These are phyloP conservation scores for Leptopilina syphax DNA, from an alignment of 2,888 invertebrate genomes.

Conservation along the genomic window DNA sequence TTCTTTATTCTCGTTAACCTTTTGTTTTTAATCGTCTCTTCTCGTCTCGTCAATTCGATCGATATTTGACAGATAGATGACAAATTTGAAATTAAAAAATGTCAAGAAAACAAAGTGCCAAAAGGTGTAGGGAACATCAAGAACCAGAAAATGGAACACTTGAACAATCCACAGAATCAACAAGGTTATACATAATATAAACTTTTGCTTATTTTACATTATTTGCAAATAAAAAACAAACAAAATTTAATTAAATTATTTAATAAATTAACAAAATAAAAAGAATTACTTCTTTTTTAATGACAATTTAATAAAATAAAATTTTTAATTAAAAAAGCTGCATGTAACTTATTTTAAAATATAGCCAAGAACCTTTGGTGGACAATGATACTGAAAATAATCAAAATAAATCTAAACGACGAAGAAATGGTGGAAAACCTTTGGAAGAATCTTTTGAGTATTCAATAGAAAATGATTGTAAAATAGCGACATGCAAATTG, in stretches of 20 bases:
- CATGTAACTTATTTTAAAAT: background rate
- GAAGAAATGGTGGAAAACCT: background rate
- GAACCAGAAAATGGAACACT: no score
- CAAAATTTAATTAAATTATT: no score
- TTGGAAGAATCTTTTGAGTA: background rate
- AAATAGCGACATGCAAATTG: background rate
- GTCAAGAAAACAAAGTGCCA: background rate
- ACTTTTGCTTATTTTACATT: no score
- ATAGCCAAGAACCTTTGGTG: background rate
- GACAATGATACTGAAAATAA: background rate
- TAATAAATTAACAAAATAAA: no score
- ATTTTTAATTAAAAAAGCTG: background rate
- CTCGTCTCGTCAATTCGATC: background rate
- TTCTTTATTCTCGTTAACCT: background rate
- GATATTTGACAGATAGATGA: background rate
- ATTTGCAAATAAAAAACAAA: no score
- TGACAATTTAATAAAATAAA: no score
- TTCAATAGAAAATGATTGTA: background rate
- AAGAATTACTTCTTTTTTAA: no score
- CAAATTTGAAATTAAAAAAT: background rate
- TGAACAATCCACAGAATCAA: no score
- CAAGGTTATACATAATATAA: no score
- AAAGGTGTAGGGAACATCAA: background rate
- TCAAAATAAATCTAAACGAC: background rate
- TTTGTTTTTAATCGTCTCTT: background rate